Conservation (phyloP, 2,888 invertebrate genomes). For the Drosophila hamatofila region DNA sequence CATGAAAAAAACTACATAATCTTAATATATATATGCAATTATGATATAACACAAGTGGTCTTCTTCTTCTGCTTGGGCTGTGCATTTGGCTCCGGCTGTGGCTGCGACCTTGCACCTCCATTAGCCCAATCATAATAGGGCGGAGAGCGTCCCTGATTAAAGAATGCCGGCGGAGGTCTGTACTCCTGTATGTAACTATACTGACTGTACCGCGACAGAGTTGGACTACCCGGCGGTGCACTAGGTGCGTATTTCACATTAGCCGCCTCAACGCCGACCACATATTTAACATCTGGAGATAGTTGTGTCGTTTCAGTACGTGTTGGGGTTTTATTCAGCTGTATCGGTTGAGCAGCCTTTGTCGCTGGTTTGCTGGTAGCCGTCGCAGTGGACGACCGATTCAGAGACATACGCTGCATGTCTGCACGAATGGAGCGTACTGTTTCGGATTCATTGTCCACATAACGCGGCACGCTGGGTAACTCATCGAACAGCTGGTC, state of each 20-base stretch:
- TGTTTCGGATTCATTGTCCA: conserved; percentile 20
- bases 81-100: conserved; percentile 4
- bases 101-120: neutral
- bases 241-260: neutral
- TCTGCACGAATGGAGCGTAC: conserved; percentile 25
- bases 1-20: conserved; percentile 1
- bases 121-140: conserved; percentile 6
- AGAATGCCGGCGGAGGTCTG: conserved; percentile 20
- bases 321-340: neutral
- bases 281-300: too few species aligned
- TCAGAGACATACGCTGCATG: conserved; percentile 36
- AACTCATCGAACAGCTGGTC: conserved; percentile 62
- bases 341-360: neutral
- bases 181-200: conserved; percentile 27
- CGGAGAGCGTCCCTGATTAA: neutral
- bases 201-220: neutral
- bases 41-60: conserved; percentile 50
- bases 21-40: conserved; percentile 25
- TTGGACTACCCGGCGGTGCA: conserved; percentile 17
- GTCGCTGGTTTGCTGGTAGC: neutral
- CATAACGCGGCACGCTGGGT: conserved; percentile 57
- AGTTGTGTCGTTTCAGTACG: neutral
- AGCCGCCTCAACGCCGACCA: neutral
- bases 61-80: conserved; percentile 32
- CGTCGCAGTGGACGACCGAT: neutral